Evolutionary conservation across 1,140 invertebrate species (phyloP).

Genomic region (Bombus waltoni): DNA sequence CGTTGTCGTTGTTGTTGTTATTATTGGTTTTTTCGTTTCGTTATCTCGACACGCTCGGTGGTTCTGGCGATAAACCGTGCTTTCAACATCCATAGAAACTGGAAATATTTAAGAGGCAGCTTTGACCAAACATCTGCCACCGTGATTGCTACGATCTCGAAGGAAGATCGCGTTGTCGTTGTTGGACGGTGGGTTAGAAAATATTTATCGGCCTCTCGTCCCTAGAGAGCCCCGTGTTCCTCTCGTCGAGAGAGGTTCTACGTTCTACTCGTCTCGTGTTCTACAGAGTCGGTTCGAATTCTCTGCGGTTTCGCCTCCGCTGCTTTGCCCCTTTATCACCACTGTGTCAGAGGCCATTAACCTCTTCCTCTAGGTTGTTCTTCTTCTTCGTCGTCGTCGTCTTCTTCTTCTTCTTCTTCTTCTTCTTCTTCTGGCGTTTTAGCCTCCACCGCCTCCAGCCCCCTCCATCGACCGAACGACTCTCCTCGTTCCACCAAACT

Average conservation of each 20-base stretch:
- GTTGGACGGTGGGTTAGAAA: not conserved
- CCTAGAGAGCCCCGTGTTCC: not conserved
- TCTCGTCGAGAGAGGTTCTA: not conserved
- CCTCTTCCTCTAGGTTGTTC: conserved; percentile 55
- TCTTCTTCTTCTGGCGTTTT: conserved; percentile 48
- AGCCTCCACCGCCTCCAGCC: not conserved
- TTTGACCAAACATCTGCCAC: not conserved
- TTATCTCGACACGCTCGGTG: not conserved
- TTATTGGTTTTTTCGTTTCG: not conserved
- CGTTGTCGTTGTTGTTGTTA: accelerated
- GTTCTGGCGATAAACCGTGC: not conserved
- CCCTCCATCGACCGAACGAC: not conserved
- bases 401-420: conserved; percentile 56
- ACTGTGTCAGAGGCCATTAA: conserved; percentile 65
- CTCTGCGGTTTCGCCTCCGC: conserved; percentile 61
- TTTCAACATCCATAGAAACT: not conserved
- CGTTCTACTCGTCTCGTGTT: conserved; percentile 22
- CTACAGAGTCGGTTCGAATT: conserved; percentile 53
- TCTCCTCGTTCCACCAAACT: conserved; percentile 37
- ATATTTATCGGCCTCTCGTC: not conserved
- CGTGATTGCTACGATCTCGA: not conserved
- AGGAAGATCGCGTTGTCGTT: not conserved
- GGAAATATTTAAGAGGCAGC: not conserved
- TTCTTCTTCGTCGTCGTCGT: conserved; percentile 58
- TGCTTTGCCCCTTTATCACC: conserved; percentile 63